A percentile compares a stretch with the other conserved stretches of the same genome.
Conservation (phyloP, 2,888 invertebrate species). For the Orchesellides sinensis region DNA sequence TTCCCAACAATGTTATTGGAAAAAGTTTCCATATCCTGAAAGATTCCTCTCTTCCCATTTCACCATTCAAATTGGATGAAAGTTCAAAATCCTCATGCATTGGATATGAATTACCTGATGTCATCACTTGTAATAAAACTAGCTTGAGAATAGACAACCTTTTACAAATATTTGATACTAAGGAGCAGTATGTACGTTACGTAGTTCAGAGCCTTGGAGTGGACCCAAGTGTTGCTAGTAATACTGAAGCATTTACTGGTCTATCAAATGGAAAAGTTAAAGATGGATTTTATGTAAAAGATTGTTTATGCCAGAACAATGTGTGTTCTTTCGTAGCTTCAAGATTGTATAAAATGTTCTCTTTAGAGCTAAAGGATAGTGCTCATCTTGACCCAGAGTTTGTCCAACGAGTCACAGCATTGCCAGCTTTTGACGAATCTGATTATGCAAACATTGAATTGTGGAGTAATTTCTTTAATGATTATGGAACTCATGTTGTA, state of each 20-base stretch:
- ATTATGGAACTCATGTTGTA: conserved; percentile 57
- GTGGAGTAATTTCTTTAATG: conserved; percentile 44
- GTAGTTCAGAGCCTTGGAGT: neutral
- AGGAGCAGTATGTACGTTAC: neutral
- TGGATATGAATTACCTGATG: conserved; percentile 48
- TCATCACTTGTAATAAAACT: conserved; percentile 1
- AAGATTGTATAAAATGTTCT: neutral
- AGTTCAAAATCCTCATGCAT: conserved; percentile 8
- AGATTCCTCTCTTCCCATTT: conserved; percentile 9
- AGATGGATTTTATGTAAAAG: conserved; percentile 12
- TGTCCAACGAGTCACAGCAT: neutral
- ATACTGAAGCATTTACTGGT: neutral
- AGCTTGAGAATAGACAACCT: neutral
- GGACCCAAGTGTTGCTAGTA: neutral
- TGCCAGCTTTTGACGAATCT: conserved; percentile 25
- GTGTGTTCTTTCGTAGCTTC: neutral
- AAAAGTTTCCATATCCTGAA: conserved; percentile 45
- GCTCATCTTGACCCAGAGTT: conserved; percentile 5
- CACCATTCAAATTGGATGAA: conserved; percentile 29
- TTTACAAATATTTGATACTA: neutral
- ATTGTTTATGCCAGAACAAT: neutral
- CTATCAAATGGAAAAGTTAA: neutral
- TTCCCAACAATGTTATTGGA: conserved; percentile 35
- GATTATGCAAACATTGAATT: conserved; percentile 3
- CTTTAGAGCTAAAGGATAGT: neutral